These are phyloP conservation scores for Pseudopleuronectes americanus DNA, from an alignment of 2,797 vertebrate species.

Conservation along the genomic window DNA sequence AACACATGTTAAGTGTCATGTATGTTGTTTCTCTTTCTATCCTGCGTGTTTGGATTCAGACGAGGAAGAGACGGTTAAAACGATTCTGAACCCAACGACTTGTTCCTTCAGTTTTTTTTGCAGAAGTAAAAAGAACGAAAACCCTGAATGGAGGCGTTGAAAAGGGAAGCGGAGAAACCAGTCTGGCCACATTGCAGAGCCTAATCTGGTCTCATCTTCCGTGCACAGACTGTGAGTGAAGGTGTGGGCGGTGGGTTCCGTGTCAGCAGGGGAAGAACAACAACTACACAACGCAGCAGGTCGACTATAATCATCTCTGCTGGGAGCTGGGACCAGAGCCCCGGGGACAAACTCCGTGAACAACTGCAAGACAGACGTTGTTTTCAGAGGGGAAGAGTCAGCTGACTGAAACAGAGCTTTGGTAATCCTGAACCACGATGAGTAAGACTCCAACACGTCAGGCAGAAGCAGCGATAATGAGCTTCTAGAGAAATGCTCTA, in stretches of 20 bases:
- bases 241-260: conserved; percentile 25
- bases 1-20: not conserved
- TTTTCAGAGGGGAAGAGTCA: conserved; percentile 25
- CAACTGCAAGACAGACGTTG: conserved; percentile 14
- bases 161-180: conserved; percentile 61
- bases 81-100: not conserved
- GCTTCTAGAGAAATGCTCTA: not conserved
- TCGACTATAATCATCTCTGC: conserved; percentile 9
- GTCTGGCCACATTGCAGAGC: conserved; percentile 58
- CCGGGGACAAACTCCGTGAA: conserved; percentile 35
- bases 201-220: conserved; percentile 28
- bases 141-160: not conserved
- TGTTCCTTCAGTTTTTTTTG: conserved; percentile 56
- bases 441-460: not conserved
- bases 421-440: conserved; percentile 25
- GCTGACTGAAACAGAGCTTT: conserved; percentile 42
- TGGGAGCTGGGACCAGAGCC: conserved; percentile 34
- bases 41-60: not conserved
- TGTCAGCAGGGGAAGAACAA: not conserved
- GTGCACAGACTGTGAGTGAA: not conserved
- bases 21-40: conserved; percentile 27
- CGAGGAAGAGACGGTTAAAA: conserved; percentile 33
- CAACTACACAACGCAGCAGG: conserved; percentile 8
- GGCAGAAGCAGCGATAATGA: not conserved
- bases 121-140: conserved; percentile 48